Conservation (phyloP, 2,113 vertebrate species). For the Coturnix japonica region DNA sequence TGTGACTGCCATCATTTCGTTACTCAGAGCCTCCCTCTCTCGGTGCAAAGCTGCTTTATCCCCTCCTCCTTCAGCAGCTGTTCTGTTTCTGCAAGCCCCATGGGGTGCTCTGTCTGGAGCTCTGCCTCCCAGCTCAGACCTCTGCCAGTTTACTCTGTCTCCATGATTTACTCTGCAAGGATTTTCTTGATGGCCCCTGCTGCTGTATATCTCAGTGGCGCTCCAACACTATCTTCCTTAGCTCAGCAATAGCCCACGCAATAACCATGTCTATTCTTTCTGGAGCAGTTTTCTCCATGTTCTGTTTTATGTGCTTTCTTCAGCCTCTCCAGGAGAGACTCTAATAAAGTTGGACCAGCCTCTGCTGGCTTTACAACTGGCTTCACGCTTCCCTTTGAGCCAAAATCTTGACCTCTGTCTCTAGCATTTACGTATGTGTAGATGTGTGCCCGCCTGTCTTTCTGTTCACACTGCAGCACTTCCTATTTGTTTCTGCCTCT, state of each 20-base stretch:
- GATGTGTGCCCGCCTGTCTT: not conserved
- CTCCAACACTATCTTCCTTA: not conserved
- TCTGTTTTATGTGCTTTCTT: not conserved
- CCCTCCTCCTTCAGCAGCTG: constrained; percentile 34
- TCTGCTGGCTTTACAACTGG: not conserved
- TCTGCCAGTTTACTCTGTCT: constrained; percentile 1
- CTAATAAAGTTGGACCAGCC: not conserved
- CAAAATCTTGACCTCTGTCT: not conserved
- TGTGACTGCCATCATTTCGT: not conserved
- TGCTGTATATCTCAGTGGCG: not conserved
- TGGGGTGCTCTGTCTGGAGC: constrained; percentile 49
- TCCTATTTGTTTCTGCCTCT: not conserved
- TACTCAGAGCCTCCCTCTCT: not conserved
- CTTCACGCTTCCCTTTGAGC: not conserved
- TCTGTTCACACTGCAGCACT: not conserved
- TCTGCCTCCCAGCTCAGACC: constrained; percentile 18
- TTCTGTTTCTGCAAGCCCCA: not conserved
- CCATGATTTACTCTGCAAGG: not conserved
- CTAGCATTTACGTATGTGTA: not conserved
- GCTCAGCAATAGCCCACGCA: not conserved
- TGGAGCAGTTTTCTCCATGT: not conserved
- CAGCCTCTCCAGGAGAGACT: not conserved
- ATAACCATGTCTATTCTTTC: not conserved
- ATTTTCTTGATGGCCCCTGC: not conserved
- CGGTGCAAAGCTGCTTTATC: not conserved